Conservation (phyloP, 2,888 invertebrate species). For the Tridacna gigas region DNA sequence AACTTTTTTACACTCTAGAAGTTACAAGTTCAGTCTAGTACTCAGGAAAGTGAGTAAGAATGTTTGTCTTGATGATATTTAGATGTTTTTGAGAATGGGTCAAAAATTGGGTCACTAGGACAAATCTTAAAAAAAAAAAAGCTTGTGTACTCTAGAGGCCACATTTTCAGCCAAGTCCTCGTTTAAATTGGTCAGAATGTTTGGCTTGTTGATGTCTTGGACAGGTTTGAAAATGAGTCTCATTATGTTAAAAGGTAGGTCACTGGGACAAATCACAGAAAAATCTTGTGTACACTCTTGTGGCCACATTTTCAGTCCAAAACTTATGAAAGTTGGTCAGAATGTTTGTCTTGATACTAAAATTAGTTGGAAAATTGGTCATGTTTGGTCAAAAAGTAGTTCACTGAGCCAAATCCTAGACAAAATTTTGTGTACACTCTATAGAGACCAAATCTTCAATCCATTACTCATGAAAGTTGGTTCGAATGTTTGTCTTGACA, state of each 20-base stretch:
- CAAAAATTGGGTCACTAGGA: not conserved
- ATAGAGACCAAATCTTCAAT: not conserved
- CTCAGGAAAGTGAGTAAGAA: not conserved
- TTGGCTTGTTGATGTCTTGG: not conserved
- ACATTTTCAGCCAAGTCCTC: not conserved
- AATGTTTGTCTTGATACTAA: not conserved
- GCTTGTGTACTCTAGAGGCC: not conserved
- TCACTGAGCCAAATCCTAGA: not conserved
- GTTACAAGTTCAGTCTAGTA: too few species aligned
- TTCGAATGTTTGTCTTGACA: not conserved
- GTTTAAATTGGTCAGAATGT: not conserved
- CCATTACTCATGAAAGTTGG: not conserved
- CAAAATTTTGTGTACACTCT: not conserved
- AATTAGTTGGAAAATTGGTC: not conserved
- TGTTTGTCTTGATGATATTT: not conserved
- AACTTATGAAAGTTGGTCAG: not conserved
- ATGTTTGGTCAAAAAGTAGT: not conserved
- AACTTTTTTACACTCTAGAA: too few species aligned
- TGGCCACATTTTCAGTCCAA: not conserved
- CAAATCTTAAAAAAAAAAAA: not conserved
- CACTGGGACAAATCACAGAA: not conserved
- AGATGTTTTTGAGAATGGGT: not conserved
- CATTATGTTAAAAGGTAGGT: not conserved
- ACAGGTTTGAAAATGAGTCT: not conserved
- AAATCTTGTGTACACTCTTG: not conserved